Conservation (phyloP, 2,888 invertebrate genomes). For the Oligia latruncula region DNA sequence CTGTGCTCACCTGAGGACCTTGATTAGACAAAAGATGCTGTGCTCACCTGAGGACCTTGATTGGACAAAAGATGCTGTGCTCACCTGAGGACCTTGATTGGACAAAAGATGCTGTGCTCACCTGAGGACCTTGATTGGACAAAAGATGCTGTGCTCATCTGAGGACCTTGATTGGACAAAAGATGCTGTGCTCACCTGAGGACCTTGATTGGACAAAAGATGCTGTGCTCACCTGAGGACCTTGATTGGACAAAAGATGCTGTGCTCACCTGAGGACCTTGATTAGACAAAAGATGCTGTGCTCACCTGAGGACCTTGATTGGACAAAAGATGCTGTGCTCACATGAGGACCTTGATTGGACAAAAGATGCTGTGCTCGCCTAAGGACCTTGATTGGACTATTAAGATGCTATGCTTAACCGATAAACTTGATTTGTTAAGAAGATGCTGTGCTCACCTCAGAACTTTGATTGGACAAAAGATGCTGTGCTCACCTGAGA, state of each 20-base stretch:
- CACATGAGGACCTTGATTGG: not conserved
- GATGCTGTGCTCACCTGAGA: not conserved
- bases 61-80: too few relatives aligned
- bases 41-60: not conserved
- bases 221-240: too few relatives aligned
- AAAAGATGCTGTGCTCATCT: too few relatives aligned
- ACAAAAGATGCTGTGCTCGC: not conserved
- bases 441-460: not conserved
- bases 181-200: too few relatives aligned
- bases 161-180: too few relatives aligned
- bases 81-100: too few relatives aligned
- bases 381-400: not conserved
- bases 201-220: too few relatives aligned
- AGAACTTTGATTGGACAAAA: accelerated
- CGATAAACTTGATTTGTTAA: not conserved
- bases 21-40: not conserved
- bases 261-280: too few relatives aligned
- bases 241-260: too few relatives aligned
- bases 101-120: not conserved
- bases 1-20: not conserved
- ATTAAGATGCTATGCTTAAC: not conserved
- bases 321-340: not conserved
- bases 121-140: not conserved
- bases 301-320: not conserved
- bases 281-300: not conserved